Evolutionary conservation across 1,140 invertebrate genomes (phyloP), one percentile per base, ranked within the genome.

Genomic region (Orchestia grillus): DNA sequence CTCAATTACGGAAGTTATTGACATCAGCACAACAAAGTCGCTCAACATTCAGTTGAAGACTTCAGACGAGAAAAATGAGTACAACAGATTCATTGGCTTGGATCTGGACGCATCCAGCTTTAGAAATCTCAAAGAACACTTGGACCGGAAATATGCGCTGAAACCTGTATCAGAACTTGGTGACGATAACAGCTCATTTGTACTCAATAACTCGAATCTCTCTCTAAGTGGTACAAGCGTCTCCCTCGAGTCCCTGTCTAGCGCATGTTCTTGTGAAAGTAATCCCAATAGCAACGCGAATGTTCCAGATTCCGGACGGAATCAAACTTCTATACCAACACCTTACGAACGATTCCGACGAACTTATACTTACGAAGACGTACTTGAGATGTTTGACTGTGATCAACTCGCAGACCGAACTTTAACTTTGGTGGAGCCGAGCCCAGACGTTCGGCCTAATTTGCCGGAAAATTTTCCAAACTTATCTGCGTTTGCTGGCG

Each of bases 11-110:
- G 44, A 43, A 11, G 90, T 92, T 6, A 92, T 92, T 92, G 90
- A 92, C 42, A 92, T 92, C 44, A 44, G 90, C 43, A 42, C 41
- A 44, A 92, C 90, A 36, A 44, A 92, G 43, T 92, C 90, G 1
- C 90, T 92, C 44, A 92, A 92, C 44, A 92, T 92, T 44, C 90
- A 92, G 43, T 43, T 92, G 11, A 92, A 44, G 43, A 92, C 40
- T 44, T 43, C 90, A 28, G 19, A 28, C 43, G 90, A 92, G 43
- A 44, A 44, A 44, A 44, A 28, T 92, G 90, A 92, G 23, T 44
- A 44, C 43, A 44, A 44, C 44, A 92, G 90, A 43, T 92, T 92
- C 43, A 92, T 92, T 92, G 90, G 90, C 11, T 43, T 92, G 41
- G 90, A 92, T 42, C 43, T 92, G 90, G 43, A 42, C n/a, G 23